Base-by-base conservation (phyloP, 2,113 vertebrate genomes). In the Danionella cerebrum region DNA sequence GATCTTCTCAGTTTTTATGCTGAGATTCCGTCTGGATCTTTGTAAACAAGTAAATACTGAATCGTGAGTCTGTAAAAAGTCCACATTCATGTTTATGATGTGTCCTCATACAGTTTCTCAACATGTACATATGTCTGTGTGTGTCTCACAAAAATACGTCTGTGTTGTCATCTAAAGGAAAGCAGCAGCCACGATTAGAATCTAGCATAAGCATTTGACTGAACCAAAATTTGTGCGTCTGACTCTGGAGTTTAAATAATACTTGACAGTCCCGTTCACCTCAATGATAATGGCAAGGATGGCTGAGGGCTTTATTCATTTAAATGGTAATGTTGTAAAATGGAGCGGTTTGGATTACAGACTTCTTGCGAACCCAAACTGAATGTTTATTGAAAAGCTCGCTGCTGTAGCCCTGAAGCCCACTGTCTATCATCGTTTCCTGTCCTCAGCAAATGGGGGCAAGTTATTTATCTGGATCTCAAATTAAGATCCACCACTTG, bases 271-370 rank as follows among this genome's bases (percentile, higher is more conserved):
- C 44, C 24, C 48, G 60, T 64, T 64, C 60, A 64, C 60, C 44
- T 64, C 27, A 64, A 47, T 35, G 44, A 24, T 64, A 64, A 64
- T 48, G 60, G 35, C 60, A 64, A 7, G 19, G 31, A 64, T 64
- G 31, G 60, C 60, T 64, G 29, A 35, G 44, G 60, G 60, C 60
- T 64, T 63, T 53, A 39, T 47, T 63, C 29, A 64, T 64, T 64
- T 50, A 64, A 48, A 64, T 64, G 60, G 42, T 64, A 36, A 64
- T 48, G 29, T 47, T 29, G 8, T 64, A 36, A 48, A 64, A 64
- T 35, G 44, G 44, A 64, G 35, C 48, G 44, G 29, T 48, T 64
- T 64, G 44, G 60, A 64, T 50, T 64, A 64, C 44, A 14, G 44
- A 36, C 44, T 64, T 21, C 27, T 22, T 5, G 29, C 27, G 48